phyloP scores from a whole-genome alignment of 2,888 invertebrate species.

The Eueremaeus valkanovi region DNA sequence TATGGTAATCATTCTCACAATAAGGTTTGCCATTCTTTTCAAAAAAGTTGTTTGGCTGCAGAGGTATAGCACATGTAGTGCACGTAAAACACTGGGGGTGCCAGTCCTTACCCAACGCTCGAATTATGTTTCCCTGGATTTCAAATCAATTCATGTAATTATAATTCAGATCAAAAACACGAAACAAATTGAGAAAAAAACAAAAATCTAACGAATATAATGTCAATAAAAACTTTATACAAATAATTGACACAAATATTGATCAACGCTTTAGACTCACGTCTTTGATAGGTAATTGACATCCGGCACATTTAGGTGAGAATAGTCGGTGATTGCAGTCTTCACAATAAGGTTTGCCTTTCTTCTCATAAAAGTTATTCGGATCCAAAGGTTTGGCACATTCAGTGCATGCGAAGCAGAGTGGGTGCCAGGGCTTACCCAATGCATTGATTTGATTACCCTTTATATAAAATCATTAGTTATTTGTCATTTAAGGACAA shows the following conservation, averaged over 20 bases:
- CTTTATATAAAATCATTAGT: neutral
- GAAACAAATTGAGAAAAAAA: neutral
- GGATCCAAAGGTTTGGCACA: slow-evolving; percentile 96
- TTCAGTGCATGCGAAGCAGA: slow-evolving; percentile 98
- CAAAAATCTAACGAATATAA: no score
- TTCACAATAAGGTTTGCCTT: slow-evolving; percentile 95
- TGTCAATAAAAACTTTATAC: no score
- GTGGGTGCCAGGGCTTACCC: slow-evolving; percentile 97
- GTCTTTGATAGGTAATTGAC: slow-evolving; percentile 93
- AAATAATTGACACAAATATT: no score
- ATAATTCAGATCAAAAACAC: neutral
- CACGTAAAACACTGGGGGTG: slow-evolving; percentile 37
- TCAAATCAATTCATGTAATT: neutral
- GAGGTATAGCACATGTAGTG: slow-evolving; percentile 26
- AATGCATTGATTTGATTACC: slow-evolving; percentile 59
- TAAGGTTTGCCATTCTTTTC: slow-evolving; percentile 39
- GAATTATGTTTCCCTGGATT: neutral
- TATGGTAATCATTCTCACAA: slow-evolving; percentile 33
- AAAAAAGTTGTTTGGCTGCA: slow-evolving; percentile 29
- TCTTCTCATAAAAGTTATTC: slow-evolving; percentile 96
- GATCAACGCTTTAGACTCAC: no score
- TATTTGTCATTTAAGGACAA: neutral
- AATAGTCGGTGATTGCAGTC: slow-evolving; percentile 94
- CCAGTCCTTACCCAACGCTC: slow-evolving; percentile 39
- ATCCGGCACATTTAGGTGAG: slow-evolving; percentile 98